These are phyloP conservation scores for Lysiphlebus fabarum DNA, from an alignment of 1,140 invertebrate species.

Conservation along the genomic window DNA sequence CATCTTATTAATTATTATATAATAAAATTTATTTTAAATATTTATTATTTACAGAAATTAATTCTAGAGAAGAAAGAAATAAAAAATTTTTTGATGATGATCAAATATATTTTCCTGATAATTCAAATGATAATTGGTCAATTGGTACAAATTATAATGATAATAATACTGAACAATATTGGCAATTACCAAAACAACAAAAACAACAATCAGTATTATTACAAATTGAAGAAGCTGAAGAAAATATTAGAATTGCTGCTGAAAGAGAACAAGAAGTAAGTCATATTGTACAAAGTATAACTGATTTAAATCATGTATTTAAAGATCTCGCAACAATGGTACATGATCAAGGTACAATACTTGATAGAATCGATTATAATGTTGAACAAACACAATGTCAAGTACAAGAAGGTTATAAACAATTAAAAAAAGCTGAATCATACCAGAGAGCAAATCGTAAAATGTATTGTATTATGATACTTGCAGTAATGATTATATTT, in stretches of 20 bases:
- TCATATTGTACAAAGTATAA: conserved; percentile 86
- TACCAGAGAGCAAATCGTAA: conserved; percentile 91
- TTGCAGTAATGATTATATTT: conserved; percentile 71
- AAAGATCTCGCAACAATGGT: conserved; percentile 76
- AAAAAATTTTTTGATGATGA: conserved; percentile 74
- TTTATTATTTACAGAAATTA: conserved; percentile 73
- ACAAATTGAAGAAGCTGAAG: conserved; percentile 69
- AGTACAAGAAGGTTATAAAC: conserved; percentile 83
- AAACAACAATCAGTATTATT: conserved; percentile 46
- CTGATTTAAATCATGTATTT: conserved; percentile 92
- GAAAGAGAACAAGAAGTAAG: conserved; percentile 87
- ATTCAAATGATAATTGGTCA: conserved; percentile 41
- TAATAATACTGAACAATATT: conserved; percentile 29
- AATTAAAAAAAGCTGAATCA: conserved; percentile 86
- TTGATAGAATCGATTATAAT: conserved; percentile 95
- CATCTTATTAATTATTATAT: too few species aligned
- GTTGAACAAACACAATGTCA: conserved; percentile 85
- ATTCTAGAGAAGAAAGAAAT: conserved; percentile 84
- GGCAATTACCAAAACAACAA: conserved; percentile 44
- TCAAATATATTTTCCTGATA: conserved; percentile 36
- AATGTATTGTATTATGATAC: conserved; percentile 84
- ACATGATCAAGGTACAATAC: conserved; percentile 80
- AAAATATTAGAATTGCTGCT: conserved; percentile 71
- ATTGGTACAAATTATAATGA: conserved; percentile 36
- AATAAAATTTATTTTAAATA: too few species aligned